phyloP scores from a whole-genome alignment of 2,797 vertebrate species.

The Loriculus beryllinus region DNA sequence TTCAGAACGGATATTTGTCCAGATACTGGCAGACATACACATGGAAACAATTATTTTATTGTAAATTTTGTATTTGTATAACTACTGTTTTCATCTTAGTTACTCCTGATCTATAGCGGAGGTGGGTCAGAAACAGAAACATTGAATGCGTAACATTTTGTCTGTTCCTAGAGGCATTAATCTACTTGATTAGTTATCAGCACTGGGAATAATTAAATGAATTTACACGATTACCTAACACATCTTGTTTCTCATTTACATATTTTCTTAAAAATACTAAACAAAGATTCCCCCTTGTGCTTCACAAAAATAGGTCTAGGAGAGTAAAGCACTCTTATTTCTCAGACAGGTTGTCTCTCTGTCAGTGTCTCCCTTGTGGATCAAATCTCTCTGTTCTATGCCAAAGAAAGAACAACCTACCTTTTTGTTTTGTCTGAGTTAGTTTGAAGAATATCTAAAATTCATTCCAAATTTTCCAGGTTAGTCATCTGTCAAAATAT shows the following conservation, averaged over 20 bases:
- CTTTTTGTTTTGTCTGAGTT: neutral
- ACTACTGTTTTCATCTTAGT: neutral
- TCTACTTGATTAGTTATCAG: conserved; percentile 7
- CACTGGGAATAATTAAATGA: conserved; percentile 22
- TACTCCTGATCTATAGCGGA: neutral
- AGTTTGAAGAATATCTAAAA: neutral
- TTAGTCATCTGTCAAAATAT: neutral
- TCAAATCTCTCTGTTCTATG: neutral
- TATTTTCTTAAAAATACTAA: neutral
- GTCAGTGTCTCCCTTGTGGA: neutral
- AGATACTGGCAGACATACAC: neutral
- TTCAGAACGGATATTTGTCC: neutral
- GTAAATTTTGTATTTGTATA: neutral
- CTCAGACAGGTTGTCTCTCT: neutral
- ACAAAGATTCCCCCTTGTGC: neutral
- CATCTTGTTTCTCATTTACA: neutral
- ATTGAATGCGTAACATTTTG: neutral
- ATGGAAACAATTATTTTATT: neutral
- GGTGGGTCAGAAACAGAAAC: neutral
- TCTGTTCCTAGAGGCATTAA: neutral
- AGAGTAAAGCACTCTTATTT: neutral
- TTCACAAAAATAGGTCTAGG: neutral
- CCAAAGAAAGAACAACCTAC: neutral
- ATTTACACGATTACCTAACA: neutral
- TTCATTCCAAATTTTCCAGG: neutral